phyloP scores from a whole-genome alignment of 2,797 vertebrate genomes.

The Diplodus sargus region DNA sequence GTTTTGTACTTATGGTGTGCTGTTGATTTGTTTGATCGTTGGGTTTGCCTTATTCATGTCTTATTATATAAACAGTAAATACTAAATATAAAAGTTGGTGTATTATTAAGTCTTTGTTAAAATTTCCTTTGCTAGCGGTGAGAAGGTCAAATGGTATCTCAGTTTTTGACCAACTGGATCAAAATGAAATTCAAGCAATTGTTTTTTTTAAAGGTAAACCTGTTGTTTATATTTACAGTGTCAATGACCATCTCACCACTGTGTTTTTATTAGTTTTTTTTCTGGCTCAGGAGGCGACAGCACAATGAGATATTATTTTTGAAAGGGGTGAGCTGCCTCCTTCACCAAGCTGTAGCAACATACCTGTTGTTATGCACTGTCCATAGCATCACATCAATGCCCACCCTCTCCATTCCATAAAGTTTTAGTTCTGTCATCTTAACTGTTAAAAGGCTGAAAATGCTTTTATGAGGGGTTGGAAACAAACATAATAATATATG shows the following conservation, averaged over 20 bases:
- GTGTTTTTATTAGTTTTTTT: background rate
- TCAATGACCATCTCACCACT: too few species aligned
- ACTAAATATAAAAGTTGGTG: conserved; percentile 19
- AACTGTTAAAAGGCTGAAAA: background rate
- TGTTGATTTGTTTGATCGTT: too few species aligned
- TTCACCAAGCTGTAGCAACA: background rate
- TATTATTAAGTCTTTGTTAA: conserved; percentile 4
- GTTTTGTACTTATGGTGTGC: background rate
- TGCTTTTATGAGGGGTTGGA: background rate
- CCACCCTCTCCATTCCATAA: background rate
- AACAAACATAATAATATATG: conserved; percentile 1
- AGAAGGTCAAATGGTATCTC: background rate
- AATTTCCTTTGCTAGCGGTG: background rate
- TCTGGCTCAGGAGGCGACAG: background rate
- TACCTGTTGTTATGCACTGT: background rate
- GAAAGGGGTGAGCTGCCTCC: background rate
- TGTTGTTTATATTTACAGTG: too few species aligned
- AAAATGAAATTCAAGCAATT: too few species aligned
- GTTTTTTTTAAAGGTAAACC: too few species aligned
- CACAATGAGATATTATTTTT: background rate
- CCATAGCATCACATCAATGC: background rate
- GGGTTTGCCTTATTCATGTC: too few species aligned
- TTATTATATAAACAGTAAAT: too few species aligned
- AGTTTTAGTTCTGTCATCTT: background rate
- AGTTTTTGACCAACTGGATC: too few species aligned